Evolutionary conservation across 2,888 invertebrate species (phyloP).

Genomic region (Troides oblongomaculatus): DNA sequence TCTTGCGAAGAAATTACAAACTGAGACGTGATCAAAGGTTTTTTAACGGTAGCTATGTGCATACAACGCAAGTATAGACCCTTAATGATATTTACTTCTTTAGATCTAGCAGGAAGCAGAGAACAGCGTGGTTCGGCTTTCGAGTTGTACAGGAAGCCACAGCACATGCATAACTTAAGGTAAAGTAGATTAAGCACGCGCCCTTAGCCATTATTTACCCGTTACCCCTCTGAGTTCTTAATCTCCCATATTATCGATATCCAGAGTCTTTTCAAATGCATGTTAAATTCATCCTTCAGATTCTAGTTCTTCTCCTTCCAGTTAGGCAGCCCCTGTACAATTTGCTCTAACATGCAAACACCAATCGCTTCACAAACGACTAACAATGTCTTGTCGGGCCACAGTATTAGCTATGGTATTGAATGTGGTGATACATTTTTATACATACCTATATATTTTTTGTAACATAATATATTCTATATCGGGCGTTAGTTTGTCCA

Average conservation of each 20-base stretch:
- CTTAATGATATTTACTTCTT: constrained; percentile 29
- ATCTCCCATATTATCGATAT: constrained; percentile 14
- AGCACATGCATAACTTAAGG: constrained; percentile 91
- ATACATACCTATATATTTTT: constrained; percentile 59
- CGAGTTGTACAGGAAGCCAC: constrained; percentile 94
- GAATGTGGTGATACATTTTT: constrained; percentile 74
- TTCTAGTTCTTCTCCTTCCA: constrained; percentile 29
- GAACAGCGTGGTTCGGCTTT: constrained; percentile 97
- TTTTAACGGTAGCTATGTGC: not conserved
- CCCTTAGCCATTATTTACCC: not conserved
- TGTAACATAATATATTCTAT: constrained; percentile 76
- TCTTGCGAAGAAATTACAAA: too few relatives aligned
- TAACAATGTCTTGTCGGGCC: constrained; percentile 77
- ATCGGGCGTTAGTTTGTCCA: constrained; percentile 64
- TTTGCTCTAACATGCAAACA: constrained; percentile 82
- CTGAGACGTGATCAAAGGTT: too few relatives aligned
- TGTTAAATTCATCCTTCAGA: constrained; percentile 45
- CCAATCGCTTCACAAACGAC: constrained; percentile 79
- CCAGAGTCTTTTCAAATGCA: constrained; percentile 44
- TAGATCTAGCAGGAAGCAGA: constrained; percentile 89
- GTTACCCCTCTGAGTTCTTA: constrained; percentile 3
- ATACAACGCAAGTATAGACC: not conserved
- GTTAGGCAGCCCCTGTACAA: constrained; percentile 63
- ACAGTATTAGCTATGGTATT: constrained; percentile 74
- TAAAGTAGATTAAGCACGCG: constrained; percentile 56